Base-by-base conservation (phyloP, 2,888 invertebrate species). In the Ophioninae sp. region DNA sequence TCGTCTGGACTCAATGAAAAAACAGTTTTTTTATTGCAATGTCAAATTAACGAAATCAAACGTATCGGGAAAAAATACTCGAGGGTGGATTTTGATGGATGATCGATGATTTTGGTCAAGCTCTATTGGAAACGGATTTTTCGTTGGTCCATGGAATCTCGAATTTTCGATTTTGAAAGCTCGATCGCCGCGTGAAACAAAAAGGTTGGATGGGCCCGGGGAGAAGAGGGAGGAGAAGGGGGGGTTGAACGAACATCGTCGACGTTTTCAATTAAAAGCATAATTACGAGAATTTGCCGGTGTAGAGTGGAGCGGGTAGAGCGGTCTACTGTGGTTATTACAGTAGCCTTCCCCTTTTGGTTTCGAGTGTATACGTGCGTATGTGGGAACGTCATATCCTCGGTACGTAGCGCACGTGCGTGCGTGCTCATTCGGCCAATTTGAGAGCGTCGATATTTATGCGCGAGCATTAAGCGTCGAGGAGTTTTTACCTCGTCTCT, bases 211-310 rank as follows among this genome's bases (percentile, higher is more conserved):
- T 17, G 51, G 17, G 51, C 6, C 51, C 51, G 13, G 13, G 1
- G 30, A 30, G 30, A n/a, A n/a, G 30, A 30, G 30, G 30, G 76
- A 56, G 74, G 72, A 41, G 73, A 37, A 37, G 78, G 76, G 81
- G 65, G 78, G 75, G 79, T 82, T 84, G 81, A 58, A 41, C 74
- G 78, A 75, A 23, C 44, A 65, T 22, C 61, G 77, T 81, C 87
- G 87, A 88, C 89, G 89, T 89, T 90, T 89, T 89, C 88, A 90
- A 90, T 90, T 90, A 90, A 90, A 90, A 88, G 87, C 87, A 90
- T 91, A 90, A 91, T 91, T 91, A 90, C 90, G 87, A 65, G 67
- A 90, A 89, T 90, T 90, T 89, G 89, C 88, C 88, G 89, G 87
- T 78, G 78, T 37, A 69, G 74, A 37, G 65, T 68, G 61, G 56